Conservation (phyloP, 2,888 invertebrate species). For the Bhutanitis thaidina region DNA sequence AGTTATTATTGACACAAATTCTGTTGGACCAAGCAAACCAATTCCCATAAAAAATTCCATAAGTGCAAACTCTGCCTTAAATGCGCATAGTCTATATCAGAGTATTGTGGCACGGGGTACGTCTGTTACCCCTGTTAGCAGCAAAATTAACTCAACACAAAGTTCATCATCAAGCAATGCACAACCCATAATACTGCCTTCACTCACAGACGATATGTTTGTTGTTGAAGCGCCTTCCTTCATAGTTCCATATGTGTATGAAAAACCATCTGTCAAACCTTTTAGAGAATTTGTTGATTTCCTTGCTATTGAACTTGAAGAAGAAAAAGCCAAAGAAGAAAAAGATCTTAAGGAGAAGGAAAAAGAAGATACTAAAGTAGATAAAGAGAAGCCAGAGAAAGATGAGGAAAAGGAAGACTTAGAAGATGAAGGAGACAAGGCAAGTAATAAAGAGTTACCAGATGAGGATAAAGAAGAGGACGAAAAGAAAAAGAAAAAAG, state of each 20-base stretch:
- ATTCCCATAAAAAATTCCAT: slow-evolving; percentile 45
- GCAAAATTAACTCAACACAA: slow-evolving; percentile 48
- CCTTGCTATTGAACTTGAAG: slow-evolving; percentile 82
- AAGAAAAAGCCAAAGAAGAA: slow-evolving; percentile 79
- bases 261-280: slow-evolving; percentile 90
- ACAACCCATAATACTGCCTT: slow-evolving; percentile 86
- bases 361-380: slow-evolving; percentile 41
- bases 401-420: slow-evolving; percentile 4
- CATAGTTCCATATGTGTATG: slow-evolving; percentile 95
- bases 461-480: slow-evolving; percentile 23
- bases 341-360: slow-evolving; percentile 59
- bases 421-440: not conserved
- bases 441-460: slow-evolving; percentile 19
- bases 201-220: slow-evolving; percentile 94
- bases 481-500: slow-evolving; percentile 48
- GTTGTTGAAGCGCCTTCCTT: slow-evolving; percentile 96
- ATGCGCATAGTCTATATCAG: slow-evolving; percentile 83
- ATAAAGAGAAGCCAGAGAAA: slow-evolving; percentile 41
- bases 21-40: slow-evolving; percentile 82
- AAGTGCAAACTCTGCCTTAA: slow-evolving; percentile 67
- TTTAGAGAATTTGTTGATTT: slow-evolving; percentile 86
- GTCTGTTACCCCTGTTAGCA: slow-evolving; percentile 57
- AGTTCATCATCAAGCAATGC: slow-evolving; percentile 52
- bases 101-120: slow-evolving; percentile 64
- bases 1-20: slow-evolving; percentile 89